Percentiles rank a stretch among this genome's conserved stretches.
Evolutionary conservation across 2,797 vertebrate genomes (phyloP).

Genomic region (Sylvia borin): DNA sequence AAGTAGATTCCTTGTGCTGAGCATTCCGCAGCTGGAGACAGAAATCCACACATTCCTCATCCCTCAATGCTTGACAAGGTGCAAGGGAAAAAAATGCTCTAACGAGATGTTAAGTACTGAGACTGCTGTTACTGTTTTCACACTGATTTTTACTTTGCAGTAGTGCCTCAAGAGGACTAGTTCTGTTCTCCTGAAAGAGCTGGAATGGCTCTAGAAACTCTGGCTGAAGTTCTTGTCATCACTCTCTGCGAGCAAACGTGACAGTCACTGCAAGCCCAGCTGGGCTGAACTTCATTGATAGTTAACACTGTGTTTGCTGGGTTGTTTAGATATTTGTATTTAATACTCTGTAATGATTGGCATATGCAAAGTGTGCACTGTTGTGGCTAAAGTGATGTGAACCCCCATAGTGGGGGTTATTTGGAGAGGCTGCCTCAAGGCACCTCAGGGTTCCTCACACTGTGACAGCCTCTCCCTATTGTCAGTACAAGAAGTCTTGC

Average conservation of each 20-base stretch:
- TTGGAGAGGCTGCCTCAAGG: not conserved
- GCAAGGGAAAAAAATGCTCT: not conserved
- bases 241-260: not conserved
- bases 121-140: not conserved
- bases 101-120: not conserved
- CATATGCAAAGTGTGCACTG: not conserved
- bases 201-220: constrained; percentile 16
- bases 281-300: not conserved
- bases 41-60: constrained; percentile 46
- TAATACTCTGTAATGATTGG: not conserved
- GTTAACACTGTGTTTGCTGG: not conserved
- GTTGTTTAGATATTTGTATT: not conserved
- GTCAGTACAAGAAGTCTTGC: not conserved
- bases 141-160: not conserved
- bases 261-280: not conserved
- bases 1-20: constrained; percentile 25
- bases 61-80: constrained; percentile 17
- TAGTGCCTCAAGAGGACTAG: constrained; percentile 4
- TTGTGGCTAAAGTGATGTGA: not conserved
- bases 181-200: not conserved
- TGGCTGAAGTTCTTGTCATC: constrained; percentile 37
- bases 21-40: not conserved
- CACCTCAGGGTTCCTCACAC: not conserved
- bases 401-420: not conserved
- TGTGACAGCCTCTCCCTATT: not conserved